Evolutionary conservation across 2,113 vertebrate genomes (phyloP).

Genomic region (Delphinus delphis): DNA sequence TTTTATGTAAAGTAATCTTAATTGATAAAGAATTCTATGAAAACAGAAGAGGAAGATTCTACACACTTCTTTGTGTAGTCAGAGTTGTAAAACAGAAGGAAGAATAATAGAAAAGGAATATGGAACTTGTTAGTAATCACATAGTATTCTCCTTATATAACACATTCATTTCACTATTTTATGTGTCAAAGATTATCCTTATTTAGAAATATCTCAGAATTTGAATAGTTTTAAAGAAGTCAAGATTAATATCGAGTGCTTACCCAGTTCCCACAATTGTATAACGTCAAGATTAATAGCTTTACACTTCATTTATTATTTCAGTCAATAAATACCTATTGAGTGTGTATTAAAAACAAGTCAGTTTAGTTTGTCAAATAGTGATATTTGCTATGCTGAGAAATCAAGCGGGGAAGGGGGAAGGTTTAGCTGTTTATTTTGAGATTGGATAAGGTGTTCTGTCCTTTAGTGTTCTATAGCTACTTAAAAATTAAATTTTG

Average conservation of each 20-base stretch:
- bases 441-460: neutral
- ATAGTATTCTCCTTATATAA: neutral
- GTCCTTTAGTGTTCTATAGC: neutral
- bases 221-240: conserved; percentile 20
- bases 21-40: neutral
- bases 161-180: neutral
- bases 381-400: conserved; percentile 14
- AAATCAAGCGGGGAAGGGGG: neutral
- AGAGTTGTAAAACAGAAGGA: conserved; percentile 38
- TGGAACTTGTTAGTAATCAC: neutral
- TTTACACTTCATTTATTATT: conserved; percentile 36
- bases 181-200: neutral
- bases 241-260: neutral
- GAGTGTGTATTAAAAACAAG: neutral
- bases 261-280: too few relatives aligned
- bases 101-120: conserved; percentile 30
- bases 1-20: neutral
- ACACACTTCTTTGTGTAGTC: neutral
- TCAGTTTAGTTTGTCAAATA: neutral
- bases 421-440: conserved; percentile 4
- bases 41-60: neutral
- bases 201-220: neutral
- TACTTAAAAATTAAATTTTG: neutral
- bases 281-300: too few relatives aligned
- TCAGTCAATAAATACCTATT: conserved; percentile 4